Percentiles rank a stretch among this genome's conserved stretches.
Evolutionary conservation across 2,888 invertebrate species (phyloP).

Genomic region (Taenaris catops): DNA sequence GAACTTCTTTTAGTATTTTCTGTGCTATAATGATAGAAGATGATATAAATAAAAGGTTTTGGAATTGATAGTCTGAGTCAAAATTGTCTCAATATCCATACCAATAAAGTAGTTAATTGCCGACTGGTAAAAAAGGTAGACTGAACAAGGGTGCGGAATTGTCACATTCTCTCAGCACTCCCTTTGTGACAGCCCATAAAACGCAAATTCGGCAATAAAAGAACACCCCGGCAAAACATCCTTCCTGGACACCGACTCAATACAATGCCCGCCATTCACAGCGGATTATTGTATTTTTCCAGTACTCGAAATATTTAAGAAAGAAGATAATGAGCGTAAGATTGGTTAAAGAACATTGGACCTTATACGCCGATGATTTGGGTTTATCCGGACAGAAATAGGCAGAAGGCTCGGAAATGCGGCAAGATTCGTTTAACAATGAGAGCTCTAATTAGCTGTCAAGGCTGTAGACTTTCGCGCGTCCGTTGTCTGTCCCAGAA

Average conservation of each 20-base stretch:
- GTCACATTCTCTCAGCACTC: constrained; percentile 61
- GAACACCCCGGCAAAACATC: constrained; percentile 69
- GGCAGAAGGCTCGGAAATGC: constrained; percentile 31
- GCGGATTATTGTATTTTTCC: constrained; percentile 77
- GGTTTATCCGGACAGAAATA: constrained; percentile 31
- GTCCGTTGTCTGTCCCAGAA: constrained; percentile 60
- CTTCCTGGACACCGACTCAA: constrained; percentile 78
- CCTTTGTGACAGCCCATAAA: constrained; percentile 70
- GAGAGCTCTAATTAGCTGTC: constrained; percentile 77
- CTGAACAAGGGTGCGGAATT: constrained; percentile 50
- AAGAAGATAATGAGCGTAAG: constrained; percentile 65
- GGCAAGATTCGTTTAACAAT: constrained; percentile 73
- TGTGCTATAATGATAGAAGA: no score
- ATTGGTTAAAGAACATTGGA: constrained; percentile 34
- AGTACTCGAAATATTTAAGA: constrained; percentile 72
- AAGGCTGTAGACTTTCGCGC: constrained; percentile 57
- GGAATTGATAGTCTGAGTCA: no score
- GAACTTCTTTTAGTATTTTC: no score
- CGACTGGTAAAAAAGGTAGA: constrained; percentile 40
- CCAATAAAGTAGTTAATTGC: constrained; percentile 31
- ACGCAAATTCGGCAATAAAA: constrained; percentile 79
- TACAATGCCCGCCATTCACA: constrained; percentile 70
- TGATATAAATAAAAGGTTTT: no score
- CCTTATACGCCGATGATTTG: constrained; percentile 34
- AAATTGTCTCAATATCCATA: constrained; percentile 7